Conservation (phyloP, 2,888 invertebrate genomes). For the Aplocera efformata region DNA sequence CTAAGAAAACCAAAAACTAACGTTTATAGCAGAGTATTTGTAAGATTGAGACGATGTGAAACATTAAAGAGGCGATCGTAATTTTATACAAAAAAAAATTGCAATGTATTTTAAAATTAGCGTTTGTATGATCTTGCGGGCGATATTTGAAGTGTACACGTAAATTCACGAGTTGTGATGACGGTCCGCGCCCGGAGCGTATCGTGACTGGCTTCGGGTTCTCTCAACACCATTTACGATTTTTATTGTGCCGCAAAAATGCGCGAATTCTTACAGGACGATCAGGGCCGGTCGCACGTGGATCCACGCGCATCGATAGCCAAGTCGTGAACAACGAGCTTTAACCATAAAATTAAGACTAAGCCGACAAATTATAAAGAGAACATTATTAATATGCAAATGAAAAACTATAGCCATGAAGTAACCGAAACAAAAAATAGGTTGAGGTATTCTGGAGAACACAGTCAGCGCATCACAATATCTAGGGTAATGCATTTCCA, state of each 20-base stretch:
- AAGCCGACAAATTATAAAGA: slow-evolving; percentile 27
- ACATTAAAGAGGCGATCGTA: background rate
- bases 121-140: slow-evolving; percentile 44
- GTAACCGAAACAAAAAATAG: slow-evolving; percentile 7
- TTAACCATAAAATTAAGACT: slow-evolving; percentile 35
- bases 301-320: slow-evolving; percentile 74
- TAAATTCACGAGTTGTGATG: slow-evolving; percentile 70
- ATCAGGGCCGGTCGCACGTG: slow-evolving; percentile 64
- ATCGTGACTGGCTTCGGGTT: slow-evolving; percentile 69
- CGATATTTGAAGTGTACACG: slow-evolving; percentile 56
- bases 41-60: background rate
- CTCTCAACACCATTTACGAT: slow-evolving; percentile 71
- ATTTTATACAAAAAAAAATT: slow-evolving; percentile 4
- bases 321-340: slow-evolving; percentile 57
- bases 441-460: slow-evolving; percentile 27
- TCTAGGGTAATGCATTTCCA: slow-evolving; percentile 46
- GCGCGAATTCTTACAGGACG: slow-evolving; percentile 63
- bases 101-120: slow-evolving; percentile 39
- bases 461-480: slow-evolving; percentile 37
- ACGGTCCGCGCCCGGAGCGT: slow-evolving; percentile 63
- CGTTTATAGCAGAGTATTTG: background rate
- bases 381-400: slow-evolving; percentile 34
- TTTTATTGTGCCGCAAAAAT: slow-evolving; percentile 75
- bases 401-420: slow-evolving; percentile 26
- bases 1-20: background rate